Percentiles rank a stretch among this genome's conserved stretches.
Conservation (phyloP, 2,797 vertebrate species). For the Acomys russatus region DNA sequence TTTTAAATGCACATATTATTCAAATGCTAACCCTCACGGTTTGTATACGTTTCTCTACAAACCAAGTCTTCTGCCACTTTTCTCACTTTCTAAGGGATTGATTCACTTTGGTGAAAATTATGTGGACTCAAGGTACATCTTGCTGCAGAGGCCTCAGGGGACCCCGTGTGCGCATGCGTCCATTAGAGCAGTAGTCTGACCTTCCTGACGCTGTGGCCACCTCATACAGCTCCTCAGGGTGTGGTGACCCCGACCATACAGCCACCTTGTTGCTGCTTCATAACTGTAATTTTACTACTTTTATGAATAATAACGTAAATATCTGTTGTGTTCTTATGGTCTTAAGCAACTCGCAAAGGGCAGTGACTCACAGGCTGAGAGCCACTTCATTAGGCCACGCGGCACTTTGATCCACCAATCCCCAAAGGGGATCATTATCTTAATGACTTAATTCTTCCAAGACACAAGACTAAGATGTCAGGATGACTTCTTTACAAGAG, state of each 20-base stretch:
- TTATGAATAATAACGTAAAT: background rate
- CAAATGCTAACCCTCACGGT: background rate
- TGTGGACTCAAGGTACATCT: background rate
- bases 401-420: background rate
- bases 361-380: background rate
- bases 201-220: too few relatives aligned
- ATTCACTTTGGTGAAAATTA: background rate
- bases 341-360: too few relatives aligned
- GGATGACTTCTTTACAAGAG: background rate
- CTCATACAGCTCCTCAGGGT: background rate
- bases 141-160: background rate
- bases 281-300: background rate
- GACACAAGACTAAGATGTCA: background rate
- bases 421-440: background rate
- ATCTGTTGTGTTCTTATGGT: background rate
- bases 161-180: background rate
- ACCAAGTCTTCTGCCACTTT: background rate
- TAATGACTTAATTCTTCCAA: background rate
- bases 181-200: background rate
- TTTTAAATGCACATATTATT: background rate
- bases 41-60: slow-evolving; percentile 13
- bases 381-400: background rate
- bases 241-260: too few relatives aligned
- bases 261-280: background rate
- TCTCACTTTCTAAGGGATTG: background rate